Conservation (phyloP, 2,888 invertebrate genomes). For the Agrotis segetum region DNA sequence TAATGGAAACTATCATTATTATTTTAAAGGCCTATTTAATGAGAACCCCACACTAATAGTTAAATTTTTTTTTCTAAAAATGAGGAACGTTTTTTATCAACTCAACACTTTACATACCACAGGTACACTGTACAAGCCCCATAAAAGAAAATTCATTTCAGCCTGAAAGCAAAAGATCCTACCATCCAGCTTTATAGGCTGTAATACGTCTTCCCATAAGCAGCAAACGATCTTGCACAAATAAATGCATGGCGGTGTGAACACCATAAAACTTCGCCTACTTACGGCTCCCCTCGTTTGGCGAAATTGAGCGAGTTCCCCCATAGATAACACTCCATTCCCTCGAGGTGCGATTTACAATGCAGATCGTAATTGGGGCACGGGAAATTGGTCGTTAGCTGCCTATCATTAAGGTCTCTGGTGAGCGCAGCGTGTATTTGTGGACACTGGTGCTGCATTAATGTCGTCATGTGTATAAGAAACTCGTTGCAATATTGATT, state of each 20-base stretch:
- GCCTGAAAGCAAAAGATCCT: conserved; percentile 9
- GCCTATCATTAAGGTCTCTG: conserved; percentile 24
- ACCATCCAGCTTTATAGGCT: conserved; percentile 32
- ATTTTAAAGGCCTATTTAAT: too few relatives aligned
- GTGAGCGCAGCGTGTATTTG: conserved; percentile 25
- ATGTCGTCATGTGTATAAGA: conserved; percentile 35
- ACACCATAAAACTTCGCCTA: conserved; percentile 52
- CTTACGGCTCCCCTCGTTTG: conserved; percentile 58
- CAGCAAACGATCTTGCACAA: conserved; percentile 54
- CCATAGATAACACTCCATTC: conserved; percentile 67
- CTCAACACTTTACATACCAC: background rate
- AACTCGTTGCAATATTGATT: conserved; percentile 48
- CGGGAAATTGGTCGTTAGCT: conserved; percentile 57
- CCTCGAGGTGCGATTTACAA: conserved; percentile 63
- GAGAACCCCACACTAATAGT: too few relatives aligned
- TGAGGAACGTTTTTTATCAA: too few relatives aligned
- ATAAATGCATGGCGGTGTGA: conserved; percentile 59
- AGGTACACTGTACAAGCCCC: background rate
- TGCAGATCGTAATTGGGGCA: conserved; percentile 52
- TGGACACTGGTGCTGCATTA: conserved; percentile 38
- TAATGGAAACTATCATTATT: too few relatives aligned
- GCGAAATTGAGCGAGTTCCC: conserved; percentile 69
- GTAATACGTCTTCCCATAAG: conserved; percentile 46
- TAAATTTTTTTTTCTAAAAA: too few relatives aligned
- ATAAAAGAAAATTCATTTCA: conserved; percentile 13